Evolutionary conservation across 2,113 vertebrate genomes (phyloP), one percentile per base, ranked within the genome.

Genomic region (Petrocephalus microphthalmus): DNA sequence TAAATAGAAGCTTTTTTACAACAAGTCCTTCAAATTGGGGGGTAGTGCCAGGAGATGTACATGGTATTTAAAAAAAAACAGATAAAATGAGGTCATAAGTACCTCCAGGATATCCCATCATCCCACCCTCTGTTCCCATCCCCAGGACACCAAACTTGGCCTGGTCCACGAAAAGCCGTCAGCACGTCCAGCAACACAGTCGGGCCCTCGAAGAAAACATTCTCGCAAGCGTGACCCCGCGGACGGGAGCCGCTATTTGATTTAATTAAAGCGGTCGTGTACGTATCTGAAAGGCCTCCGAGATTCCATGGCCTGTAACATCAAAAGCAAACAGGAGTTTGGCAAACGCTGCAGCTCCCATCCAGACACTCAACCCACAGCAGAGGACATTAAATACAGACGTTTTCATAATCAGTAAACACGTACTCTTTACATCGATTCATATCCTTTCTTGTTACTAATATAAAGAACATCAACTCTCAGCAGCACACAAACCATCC

Each of bases 1-100:
- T 81, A 90, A 90, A 89, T 89, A 89, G 84, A 85, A 89, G 88
- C 87, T 52, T 42, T 52, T 47, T 88, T 57, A 56, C 54, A 52
- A 52, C 10, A 57, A 87, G 45, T 89, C 49, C 82, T 45, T 78
- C 49, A 45, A 51, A 49, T 11, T 57, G 33, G 78, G 54, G 85
- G 22, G 45, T 4, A 13, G 81, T 83, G 42, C 19, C 8, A n/a
- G 45, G 37, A 22, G n/a, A 47, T 13, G 17, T 20, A 8, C 22
- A 42, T 29, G 45, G 54, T 47, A 33, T 53, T 52, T 42, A 78
- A 81, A 52, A 45, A 87, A 45, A 22, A n/a, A 20, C 42, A 7
- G 7, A 29, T 2, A 49, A 51, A 71, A 22, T 47, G 20, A 78
- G 64, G 87, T 88, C 87, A 88, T 20, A 81, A 22, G 29, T 22